Base-by-base conservation (phyloP, 2,113 vertebrate species). In the Thamnaconus septentrionalis region DNA sequence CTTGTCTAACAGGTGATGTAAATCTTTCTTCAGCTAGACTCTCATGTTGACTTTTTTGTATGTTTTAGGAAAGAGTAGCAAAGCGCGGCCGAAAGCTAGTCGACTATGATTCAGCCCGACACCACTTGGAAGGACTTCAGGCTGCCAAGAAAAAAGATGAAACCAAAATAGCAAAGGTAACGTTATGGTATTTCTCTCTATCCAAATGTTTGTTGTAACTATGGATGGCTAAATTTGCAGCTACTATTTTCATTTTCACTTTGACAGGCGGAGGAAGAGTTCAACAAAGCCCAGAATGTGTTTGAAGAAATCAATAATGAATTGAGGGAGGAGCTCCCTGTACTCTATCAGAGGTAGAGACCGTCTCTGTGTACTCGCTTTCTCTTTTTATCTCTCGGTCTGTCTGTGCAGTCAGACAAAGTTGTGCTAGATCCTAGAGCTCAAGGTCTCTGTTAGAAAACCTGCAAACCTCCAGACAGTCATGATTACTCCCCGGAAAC, bases 261-360 rank as follows among this genome's bases (percentile, higher is more conserved):
- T 46, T 0, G 18, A 55, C 81, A 98, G 97, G 96, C 95, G 1
- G 95, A 98, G 56, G 96, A 98, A 46, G 96, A 98, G 73, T 98
- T 98, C 76, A 94, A 88, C 53, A 96, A 92, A 90, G 87, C 94
- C 18, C 96, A 98, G 87, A 83, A 8, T 4, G 94, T 98, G 51
- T 98, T 98, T 78, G 96, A 98, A 72, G 96, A 98, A 3, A 91
- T 98, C 6, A 98, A 98, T 71, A 90, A 83, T 3, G 96, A 98
- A 47, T 91, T 98, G 40, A 86, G 94, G 53, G 96, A 98, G 69
- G 96, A 98, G 60, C 87, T 98, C 60, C 96, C 96, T 0, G 73
- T 91, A 60, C 93, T 98, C 46, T 94, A 94, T 57, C 92, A 93
- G 81, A 98, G 96, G 96, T 98, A 90, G 0, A 63, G 0, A 39